Conservation (phyloP, 2,113 vertebrate species). For the Leucoraja erinaceus region DNA sequence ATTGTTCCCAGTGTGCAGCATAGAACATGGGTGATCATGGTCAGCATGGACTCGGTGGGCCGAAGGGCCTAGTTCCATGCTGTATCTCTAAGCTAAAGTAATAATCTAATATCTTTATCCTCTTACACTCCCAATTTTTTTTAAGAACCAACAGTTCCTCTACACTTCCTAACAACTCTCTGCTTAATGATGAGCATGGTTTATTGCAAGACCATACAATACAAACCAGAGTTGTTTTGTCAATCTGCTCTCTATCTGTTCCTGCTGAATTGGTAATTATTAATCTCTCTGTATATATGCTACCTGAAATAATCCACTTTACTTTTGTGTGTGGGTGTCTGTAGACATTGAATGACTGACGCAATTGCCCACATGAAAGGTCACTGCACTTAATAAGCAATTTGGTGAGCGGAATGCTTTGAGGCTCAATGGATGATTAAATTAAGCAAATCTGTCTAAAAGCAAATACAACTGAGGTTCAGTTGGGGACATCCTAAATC, state of each 20-base stretch:
- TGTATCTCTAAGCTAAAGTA: too few species aligned
- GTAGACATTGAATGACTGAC: neutral
- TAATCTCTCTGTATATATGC: neutral
- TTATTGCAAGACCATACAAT: neutral
- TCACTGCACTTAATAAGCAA: slow-evolving; percentile 15
- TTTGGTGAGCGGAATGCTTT: neutral
- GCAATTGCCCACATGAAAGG: neutral
- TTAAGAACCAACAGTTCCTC: neutral
- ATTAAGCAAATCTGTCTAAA: neutral
- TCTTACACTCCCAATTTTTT: neutral
- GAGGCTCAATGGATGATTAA: neutral
- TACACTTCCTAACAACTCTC: neutral
- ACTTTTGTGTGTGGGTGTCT: neutral
- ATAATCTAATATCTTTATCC: too few species aligned
- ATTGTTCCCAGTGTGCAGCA: too few species aligned
- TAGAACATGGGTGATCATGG: too few species aligned
- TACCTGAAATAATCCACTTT: neutral
- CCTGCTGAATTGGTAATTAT: neutral
- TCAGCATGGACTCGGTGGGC: too few species aligned
- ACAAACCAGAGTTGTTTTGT: neutral
- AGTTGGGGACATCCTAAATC: neutral
- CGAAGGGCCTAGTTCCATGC: too few species aligned
- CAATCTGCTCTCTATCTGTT: neutral
- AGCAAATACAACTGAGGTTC: neutral
- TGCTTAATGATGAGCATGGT: neutral